These are phyloP conservation scores for Drosophila malerkotliana DNA, from an alignment of 1,140 invertebrate species.

Conservation along the genomic window DNA sequence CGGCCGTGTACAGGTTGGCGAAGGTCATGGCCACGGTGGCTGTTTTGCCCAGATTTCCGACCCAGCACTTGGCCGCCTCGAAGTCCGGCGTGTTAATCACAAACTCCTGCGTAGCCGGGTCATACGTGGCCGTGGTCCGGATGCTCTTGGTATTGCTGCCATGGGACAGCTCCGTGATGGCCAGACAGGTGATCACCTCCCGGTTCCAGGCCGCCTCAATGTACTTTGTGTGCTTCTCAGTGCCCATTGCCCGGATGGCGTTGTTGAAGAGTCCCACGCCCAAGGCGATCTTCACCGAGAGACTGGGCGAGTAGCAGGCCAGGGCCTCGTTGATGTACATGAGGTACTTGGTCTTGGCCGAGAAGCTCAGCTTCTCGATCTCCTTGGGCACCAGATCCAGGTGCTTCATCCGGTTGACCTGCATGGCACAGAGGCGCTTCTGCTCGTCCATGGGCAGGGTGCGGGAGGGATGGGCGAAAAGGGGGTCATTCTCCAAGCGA, in stretches of 20 bases:
- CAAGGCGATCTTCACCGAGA: slow-evolving; percentile 89
- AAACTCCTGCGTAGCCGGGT: slow-evolving; percentile 91
- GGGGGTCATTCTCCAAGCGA: slow-evolving; percentile 91
- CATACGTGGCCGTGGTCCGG: slow-evolving; percentile 95
- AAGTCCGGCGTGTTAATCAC: slow-evolving; percentile 96
- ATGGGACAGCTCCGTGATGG: slow-evolving; percentile 96
- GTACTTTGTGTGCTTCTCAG: slow-evolving; percentile 89
- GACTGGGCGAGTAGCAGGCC: slow-evolving; percentile 86
- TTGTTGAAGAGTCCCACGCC: slow-evolving; percentile 89
- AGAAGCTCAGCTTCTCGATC: slow-evolving; percentile 86
- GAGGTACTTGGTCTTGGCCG: slow-evolving; percentile 87
- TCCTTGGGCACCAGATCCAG: slow-evolving; percentile 86
- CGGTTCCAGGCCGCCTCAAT: slow-evolving; percentile 88
- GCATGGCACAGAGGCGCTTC: slow-evolving; percentile 87
- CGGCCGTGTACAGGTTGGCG: slow-evolving; percentile 91
- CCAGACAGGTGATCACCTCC: slow-evolving; percentile 92
- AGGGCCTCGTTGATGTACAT: slow-evolving; percentile 90
- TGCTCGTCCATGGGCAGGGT: slow-evolving; percentile 90
- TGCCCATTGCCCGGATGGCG: slow-evolving; percentile 89
- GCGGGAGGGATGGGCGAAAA: slow-evolving; percentile 87
- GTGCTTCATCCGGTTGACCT: slow-evolving; percentile 86
- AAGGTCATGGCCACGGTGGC: slow-evolving; percentile 95
- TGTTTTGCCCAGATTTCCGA: slow-evolving; percentile 94
- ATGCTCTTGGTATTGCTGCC: slow-evolving; percentile 97
- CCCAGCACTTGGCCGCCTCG: slow-evolving; percentile 98